Evolutionary conservation across 2,797 vertebrate genomes (phyloP).

Genomic region (Mormyrus proboscirostris): DNA sequence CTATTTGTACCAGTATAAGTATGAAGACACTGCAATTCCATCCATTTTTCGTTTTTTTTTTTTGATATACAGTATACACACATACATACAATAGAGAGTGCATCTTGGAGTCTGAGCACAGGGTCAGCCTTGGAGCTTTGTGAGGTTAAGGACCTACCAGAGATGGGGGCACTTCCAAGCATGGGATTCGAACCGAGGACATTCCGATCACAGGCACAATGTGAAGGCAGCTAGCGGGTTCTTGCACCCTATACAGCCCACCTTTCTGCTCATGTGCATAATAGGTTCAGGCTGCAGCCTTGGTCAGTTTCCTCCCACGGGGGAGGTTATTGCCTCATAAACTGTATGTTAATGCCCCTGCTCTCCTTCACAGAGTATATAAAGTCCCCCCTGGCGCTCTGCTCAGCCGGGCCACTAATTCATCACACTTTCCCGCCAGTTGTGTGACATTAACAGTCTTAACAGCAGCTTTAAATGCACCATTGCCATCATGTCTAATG

Average conservation of each 20-base stretch:
- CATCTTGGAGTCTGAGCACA: neutral
- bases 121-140: neutral
- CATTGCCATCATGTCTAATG: neutral
- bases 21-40: neutral
- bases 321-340: constrained; percentile 51
- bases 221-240: neutral
- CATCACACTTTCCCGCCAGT: constrained; percentile 23
- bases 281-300: constrained; percentile 46
- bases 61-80: neutral
- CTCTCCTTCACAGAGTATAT: constrained; percentile 32
- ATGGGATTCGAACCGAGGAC: neutral
- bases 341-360: constrained; percentile 42
- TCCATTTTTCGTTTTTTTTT: neutral
- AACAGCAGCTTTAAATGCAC: constrained; percentile 6
- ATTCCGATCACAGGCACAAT: neutral
- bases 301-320: constrained; percentile 41
- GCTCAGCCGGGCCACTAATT: constrained; percentile 21
- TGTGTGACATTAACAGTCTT: constrained; percentile 10
- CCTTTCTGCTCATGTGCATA: constrained; percentile 24
- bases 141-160: neutral
- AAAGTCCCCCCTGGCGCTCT: constrained; percentile 23
- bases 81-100: neutral
- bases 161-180: neutral
- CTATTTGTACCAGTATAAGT: neutral
- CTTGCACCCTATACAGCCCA: neutral